Conservation (phyloP, 2,113 vertebrate genomes). For the Hippolais icterina region DNA sequence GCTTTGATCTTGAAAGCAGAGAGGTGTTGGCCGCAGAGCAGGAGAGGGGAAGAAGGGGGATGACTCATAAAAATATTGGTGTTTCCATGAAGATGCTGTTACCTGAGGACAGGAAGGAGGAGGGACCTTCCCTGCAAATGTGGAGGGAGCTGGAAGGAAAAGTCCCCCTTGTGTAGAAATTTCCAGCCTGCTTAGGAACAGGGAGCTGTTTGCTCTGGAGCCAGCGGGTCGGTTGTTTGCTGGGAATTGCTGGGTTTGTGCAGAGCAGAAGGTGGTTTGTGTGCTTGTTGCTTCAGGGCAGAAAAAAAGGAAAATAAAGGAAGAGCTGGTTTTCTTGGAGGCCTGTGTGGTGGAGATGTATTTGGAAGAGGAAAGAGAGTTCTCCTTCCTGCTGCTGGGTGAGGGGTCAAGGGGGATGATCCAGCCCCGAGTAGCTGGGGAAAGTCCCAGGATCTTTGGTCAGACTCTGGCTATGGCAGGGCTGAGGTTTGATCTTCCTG, state of each 20-base stretch:
- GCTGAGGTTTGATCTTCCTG: not conserved
- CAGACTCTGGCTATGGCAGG: rapidly evolving
- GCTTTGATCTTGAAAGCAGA: conserved; percentile 37
- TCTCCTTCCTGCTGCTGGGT: not conserved
- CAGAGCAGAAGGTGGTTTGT: conserved; percentile 47
- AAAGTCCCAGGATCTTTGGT: not conserved
- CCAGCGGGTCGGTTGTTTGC: not conserved
- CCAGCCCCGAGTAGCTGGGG: rapidly evolving
- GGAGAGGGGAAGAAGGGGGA: not conserved
- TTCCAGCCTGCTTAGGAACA: not conserved
- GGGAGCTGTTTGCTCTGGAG: conserved; percentile 30
- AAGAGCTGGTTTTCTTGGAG: not conserved
- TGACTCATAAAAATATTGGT: conserved; percentile 53
- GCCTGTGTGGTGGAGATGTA: not conserved
- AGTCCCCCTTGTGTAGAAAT: not conserved
- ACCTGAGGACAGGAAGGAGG: conserved; percentile 60
- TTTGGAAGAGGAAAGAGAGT: not conserved
- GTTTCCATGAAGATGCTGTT: conserved; percentile 63
- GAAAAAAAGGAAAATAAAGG: not conserved
- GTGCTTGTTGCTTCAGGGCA: conserved; percentile 17
- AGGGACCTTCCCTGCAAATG: not conserved
- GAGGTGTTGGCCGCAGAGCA: conserved; percentile 15
- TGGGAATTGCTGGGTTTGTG: not conserved
- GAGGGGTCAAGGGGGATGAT: not conserved
- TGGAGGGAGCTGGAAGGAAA: not conserved